Base-by-base conservation (phyloP, 1,140 invertebrate species). In the Hormaphis cornu region DNA sequence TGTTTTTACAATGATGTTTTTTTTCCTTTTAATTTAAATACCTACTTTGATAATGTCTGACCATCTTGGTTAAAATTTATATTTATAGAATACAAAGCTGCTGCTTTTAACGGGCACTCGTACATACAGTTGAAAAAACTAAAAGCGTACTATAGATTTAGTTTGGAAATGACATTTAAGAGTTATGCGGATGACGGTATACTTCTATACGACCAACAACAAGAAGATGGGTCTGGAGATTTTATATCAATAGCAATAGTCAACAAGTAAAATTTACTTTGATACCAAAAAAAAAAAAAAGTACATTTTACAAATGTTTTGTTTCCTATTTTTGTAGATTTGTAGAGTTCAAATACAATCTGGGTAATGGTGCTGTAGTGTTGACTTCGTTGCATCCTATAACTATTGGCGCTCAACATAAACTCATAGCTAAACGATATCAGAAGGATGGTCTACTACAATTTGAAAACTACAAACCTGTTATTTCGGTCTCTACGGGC, bases 161-260 rank as follows among this genome's bases (percentile, higher is more conserved):
- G 85, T 77, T 86, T 96, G 74, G 91, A 95, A 80, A 81, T 95
- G 30, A 90, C 92, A 79, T 93, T 96, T 77, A 89, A 89, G 76
- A 86, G 90, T 1, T 88, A 90, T 76, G 84, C 89, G n/a, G 83
- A 88, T 74, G 89, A 94, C 76, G 93, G 92, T 59, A 87, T 95
- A 61, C 81, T 96, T 71, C 79, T 95, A 54, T 95, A 93, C 80
- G 89, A 91, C 80, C 90, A 93, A 76, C 91, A 95, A 78, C 87
- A 89, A 77, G 76, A 79, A 69, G 88, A 93, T 75, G 92, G 91
- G 4, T 85, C 85, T 26, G 92, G 92, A 50, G 92, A 95, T 81
- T 96, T 92, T 80, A 85, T 95, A 70, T 92, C 91, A 16, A 79
- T 96, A 37, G 86, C 91, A 37, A 82, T 96, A 73, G 83, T 91